Evolutionary conservation across 2,888 invertebrate genomes (phyloP), one percentile per base, ranked within the genome.

Genomic region (Myathropa florea): DNA sequence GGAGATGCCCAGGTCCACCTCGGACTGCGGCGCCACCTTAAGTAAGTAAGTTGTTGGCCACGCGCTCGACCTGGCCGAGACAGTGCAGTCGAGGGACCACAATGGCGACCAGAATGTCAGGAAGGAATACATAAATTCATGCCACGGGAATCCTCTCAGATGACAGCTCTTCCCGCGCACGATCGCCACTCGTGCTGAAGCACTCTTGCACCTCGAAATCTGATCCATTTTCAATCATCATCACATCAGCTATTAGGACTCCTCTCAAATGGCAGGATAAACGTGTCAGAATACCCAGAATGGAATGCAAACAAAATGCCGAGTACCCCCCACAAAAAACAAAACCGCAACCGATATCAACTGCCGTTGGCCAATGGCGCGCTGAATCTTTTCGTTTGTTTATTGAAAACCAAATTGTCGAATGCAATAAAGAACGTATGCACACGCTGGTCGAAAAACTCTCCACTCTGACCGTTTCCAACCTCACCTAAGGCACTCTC

Each of bases 371-470:
- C 30, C 30, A 72, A 53, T 53, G 30, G 28, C 55, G 67, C 55
- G 18, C 26, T 72, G n/a, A 55, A 61, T 64, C 36, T 24, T 33
- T 57, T 23, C 18, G n/a, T 53, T 39, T 33, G 77, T 78, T 64
- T 78, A 78, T 73, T 73, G 39, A 61, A 65, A 67, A 30, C 30
- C 30, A 64, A 83, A 72, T 73, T 57, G 68, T 67, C 57, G 63
- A 36, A 63, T 78, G 73, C 73, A 72, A 72, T 83, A 72, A 67
- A 72, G 14, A 72, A 39, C 64, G 57, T 68, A 73, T 73, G 67
- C 36, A 23, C 55, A n/a, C n/a, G n/a, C n/a, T n/a, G n/a, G n/a
- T n/a, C n/a, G n/a, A n/a, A n/a, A n/a, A n/a, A n/a, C 21, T 28
- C 59, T 67, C 10, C 30, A 71, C 30, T 57, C 23, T 24, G 73